Conservation (phyloP, 2,113 vertebrate species). For the Saccopteryx leptura region DNA sequence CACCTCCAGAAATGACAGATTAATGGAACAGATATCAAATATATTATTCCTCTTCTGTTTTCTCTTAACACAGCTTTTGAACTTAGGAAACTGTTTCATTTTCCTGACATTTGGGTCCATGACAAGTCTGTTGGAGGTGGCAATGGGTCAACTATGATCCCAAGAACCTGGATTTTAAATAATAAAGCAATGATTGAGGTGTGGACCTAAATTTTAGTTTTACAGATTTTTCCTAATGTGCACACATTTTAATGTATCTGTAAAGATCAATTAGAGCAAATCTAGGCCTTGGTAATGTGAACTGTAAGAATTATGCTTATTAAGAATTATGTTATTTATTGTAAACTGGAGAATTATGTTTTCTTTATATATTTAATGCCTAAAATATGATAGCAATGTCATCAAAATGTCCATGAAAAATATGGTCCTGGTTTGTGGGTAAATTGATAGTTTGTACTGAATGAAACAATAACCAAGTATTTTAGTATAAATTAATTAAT, state of each 20-base stretch:
- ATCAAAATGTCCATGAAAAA: conserved; percentile 9
- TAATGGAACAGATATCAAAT: neutral
- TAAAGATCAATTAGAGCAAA: neutral
- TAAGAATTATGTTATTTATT: too few species aligned
- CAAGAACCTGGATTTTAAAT: neutral
- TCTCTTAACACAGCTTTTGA: neutral
- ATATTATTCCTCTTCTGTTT: neutral
- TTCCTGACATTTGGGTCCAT: neutral
- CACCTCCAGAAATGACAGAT: neutral
- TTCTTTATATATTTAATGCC: neutral
- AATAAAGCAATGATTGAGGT: neutral
- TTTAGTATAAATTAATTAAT: conserved; percentile 53
- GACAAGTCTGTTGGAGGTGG: neutral
- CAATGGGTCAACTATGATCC: neutral
- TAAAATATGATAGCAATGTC: neutral
- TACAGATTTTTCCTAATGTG: neutral
- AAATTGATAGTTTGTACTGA: neutral
- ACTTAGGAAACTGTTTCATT: neutral
- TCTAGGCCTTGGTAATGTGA: neutral
- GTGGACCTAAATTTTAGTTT: neutral
- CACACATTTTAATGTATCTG: neutral
- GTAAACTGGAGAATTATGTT: neutral
- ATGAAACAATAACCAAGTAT: conserved; percentile 37
- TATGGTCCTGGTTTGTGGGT: conserved; percentile 24
- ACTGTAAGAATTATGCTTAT: too few species aligned